Percentiles rank a stretch among this genome's conserved stretches.
phyloP scores from a whole-genome alignment of 2,888 invertebrate species.

The Azorinus chamasolen region DNA sequence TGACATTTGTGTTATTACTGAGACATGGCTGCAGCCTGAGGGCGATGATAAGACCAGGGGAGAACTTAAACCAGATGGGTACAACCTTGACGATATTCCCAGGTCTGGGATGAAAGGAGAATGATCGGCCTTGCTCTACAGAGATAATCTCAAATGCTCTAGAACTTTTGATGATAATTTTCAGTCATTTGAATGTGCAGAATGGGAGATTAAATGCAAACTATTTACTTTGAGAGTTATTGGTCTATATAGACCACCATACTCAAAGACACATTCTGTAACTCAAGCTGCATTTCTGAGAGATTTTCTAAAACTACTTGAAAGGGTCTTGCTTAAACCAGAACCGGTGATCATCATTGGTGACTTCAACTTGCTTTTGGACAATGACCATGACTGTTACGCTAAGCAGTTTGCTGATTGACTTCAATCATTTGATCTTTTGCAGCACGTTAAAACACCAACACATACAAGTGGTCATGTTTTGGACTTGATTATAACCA shows the following conservation, averaged over 20 bases:
- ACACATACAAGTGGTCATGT: conserved; percentile 19
- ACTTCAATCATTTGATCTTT: conserved; percentile 29
- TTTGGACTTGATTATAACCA: conserved; percentile 15
- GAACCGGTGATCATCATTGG: conserved; percentile 16
- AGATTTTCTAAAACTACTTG: conserved; percentile 31
- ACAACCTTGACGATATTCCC: conserved; percentile 2
- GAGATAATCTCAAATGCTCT: conserved; percentile 14
- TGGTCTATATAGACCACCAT: conserved; percentile 42
- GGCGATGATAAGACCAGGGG: conserved; percentile 11
- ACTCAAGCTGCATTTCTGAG: conserved; percentile 28
- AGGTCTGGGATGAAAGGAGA: not conserved
- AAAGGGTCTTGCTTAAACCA: conserved; percentile 4
- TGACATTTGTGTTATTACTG: conserved; percentile 16
- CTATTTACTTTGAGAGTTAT: conserved; percentile 11
- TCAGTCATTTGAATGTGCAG: conserved; percentile 6
- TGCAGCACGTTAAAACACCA: conserved; percentile 25
- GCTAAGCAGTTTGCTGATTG: conserved; percentile 30
- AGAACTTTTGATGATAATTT: not conserved
- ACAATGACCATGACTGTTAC: conserved; percentile 30
- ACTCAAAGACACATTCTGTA: conserved; percentile 27
- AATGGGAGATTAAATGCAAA: conserved; percentile 5
- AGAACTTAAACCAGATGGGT: conserved; percentile 6
- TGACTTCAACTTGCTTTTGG: conserved; percentile 24
- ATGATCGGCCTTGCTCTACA: not conserved
- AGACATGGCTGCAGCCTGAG: conserved; percentile 8